These are phyloP conservation scores for Actinia tenebrosa DNA, from an alignment of 64 coral and sea anemone genomes.

Conservation along the genomic window DNA sequence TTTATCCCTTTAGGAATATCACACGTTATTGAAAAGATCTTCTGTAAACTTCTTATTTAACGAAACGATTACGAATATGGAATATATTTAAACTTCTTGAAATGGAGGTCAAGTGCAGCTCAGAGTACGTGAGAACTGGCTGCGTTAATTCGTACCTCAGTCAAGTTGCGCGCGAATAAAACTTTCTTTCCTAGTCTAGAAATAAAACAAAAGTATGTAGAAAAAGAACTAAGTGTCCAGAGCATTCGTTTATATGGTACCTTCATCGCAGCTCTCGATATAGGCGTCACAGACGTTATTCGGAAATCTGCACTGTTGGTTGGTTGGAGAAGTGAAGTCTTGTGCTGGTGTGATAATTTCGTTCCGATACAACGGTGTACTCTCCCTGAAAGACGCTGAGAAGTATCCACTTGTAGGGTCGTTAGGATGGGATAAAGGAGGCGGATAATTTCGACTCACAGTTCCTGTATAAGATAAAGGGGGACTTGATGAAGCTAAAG, in stretches of 20 bases:
- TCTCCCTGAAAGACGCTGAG: neutral
- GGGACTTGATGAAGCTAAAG: constrained; percentile 14
- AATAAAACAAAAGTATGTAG: neutral
- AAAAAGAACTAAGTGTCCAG: neutral
- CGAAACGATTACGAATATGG: neutral
- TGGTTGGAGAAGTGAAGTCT: constrained; percentile 1
- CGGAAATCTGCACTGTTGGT: constrained; percentile 8
- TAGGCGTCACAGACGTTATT: neutral
- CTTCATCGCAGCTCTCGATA: constrained; percentile 18
- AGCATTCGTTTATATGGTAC: neutral
- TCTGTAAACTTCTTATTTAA: constrained; percentile 16
- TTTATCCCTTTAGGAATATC: neutral
- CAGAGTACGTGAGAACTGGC: neutral
- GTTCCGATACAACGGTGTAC: neutral
- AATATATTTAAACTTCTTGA: constrained; percentile 6
- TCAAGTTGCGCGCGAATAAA: neutral
- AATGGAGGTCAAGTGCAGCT: constrained; percentile 25
- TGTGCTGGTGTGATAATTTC: neutral
- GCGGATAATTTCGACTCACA: constrained; percentile 16
- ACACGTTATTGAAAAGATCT: neutral
- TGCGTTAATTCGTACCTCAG: neutral
- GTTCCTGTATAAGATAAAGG: constrained; percentile 3
- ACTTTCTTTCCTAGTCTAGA: neutral
- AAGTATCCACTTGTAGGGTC: constrained; percentile 29
- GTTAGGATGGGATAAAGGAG: constrained; percentile 40